These are phyloP conservation scores for Coelopa frigida DNA, from an alignment of 1,140 invertebrate species.

Conservation along the genomic window DNA sequence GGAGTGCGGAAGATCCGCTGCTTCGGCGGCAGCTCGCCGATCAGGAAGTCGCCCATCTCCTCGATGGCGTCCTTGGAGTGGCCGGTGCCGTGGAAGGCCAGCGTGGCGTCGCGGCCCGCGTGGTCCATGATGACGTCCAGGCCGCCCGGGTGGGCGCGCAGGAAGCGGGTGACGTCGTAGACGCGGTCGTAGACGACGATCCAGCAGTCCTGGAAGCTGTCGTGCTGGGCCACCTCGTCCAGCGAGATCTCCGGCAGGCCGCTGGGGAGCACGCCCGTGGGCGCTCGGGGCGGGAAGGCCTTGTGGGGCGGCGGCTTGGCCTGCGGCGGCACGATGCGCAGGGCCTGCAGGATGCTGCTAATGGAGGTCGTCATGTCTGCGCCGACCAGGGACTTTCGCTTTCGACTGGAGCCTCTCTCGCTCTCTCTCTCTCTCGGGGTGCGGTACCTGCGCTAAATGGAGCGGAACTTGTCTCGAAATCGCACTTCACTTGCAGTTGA, in stretches of 20 bases:
- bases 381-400: too few relatives aligned
- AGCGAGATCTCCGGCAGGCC: conserved; percentile 49
- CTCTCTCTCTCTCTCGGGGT: too few relatives aligned
- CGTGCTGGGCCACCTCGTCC: conserved; percentile 59
- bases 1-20: conserved; percentile 61
- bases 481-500: too few relatives aligned
- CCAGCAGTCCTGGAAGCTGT: conserved; percentile 60
- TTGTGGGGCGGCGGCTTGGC: conserved; percentile 17
- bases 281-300: conserved; percentile 7
- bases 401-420: too few relatives aligned
- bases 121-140: conserved; percentile 76
- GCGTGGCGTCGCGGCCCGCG: conserved; percentile 77
- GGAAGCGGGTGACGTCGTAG: conserved; percentile 65
- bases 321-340: conserved; percentile 25
- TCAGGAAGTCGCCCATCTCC: conserved; percentile 56
- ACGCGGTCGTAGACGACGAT: conserved; percentile 67
- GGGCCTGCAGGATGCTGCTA: conserved; percentile 30
- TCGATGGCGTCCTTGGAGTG: conserved; percentile 59
- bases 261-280: too few relatives aligned
- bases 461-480: too few relatives aligned
- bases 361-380: conserved; percentile 32
- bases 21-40: conserved; percentile 62
- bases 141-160: conserved; percentile 78
- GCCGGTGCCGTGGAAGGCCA: conserved; percentile 73
- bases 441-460: too few relatives aligned